Base-by-base conservation (phyloP, 2,888 invertebrate genomes). In the Metalampra italica region DNA sequence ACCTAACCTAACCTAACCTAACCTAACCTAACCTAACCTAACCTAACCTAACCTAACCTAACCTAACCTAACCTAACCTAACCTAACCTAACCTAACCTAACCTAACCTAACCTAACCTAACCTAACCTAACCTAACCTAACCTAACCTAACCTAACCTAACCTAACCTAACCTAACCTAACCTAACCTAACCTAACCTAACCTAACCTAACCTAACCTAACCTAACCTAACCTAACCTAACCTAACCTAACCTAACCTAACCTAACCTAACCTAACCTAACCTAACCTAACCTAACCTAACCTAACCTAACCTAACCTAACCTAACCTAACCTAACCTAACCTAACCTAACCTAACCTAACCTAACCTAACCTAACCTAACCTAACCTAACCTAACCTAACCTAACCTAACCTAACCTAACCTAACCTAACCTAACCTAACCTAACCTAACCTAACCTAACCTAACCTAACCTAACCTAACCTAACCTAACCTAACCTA, bases 351-450 rank as follows among this genome's bases (percentile, higher is more conserved):
- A 44, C 44, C 44, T 44, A 44, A 44, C 44, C 44, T 44, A 43
- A 43, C 43, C 43, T 46, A 43, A 43, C 43, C 43, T 43, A 48
- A 48, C 50, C 48, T 48, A 48, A 48, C 48, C 48, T 48, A 48
- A 48, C 48, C 48, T 44, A 43, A 48, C 43, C 48, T 44, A 43
- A 48, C 43, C 48, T 29, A 43, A 30, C 30, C 30, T 30, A 30
- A 30, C 30, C 30, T 46, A 46, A 46, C 44, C 44, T 40, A 48
- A 46, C 46, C 46, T 46, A 46, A 46, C 46, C 46, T 46, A 30
- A 30, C 30, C 30, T 30, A 30, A 30, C 30, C 30, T 30, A 30
- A 30, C 30, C 30, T 30, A 30, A 30, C 30, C 30, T 30, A 30
- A 30, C 30, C 30, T 30, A 30, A 30, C 30, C 30, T 7, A 30